Evolutionary conservation across 2,888 invertebrate species (phyloP).

Genomic region (Silvanus unidentatus): DNA sequence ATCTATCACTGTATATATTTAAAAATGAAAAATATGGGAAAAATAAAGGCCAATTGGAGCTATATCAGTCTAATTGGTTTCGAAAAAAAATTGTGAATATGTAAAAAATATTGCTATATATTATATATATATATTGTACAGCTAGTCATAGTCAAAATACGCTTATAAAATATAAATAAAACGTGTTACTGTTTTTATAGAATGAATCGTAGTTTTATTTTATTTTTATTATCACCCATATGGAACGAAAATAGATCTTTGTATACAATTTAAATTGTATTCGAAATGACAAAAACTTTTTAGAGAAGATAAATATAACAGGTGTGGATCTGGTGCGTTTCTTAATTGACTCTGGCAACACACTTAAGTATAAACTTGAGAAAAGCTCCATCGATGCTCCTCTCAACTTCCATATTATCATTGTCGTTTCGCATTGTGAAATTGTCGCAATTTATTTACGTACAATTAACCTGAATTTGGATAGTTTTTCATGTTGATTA

Average conservation of each 20-base stretch:
- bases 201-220: conserved; percentile 44
- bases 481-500: too few relatives aligned
- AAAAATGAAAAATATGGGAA: conserved; percentile 16
- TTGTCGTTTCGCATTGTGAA: too few relatives aligned
- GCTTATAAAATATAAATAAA: conserved; percentile 48
- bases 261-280: too few relatives aligned
- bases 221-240: conserved; percentile 4
- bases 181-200: conserved; percentile 50
- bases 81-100: conserved; percentile 45
- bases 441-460: too few relatives aligned
- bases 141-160: conserved; percentile 50
- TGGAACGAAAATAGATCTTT: too few relatives aligned
- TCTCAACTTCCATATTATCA: too few relatives aligned
- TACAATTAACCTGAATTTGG: too few relatives aligned
- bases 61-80: conserved; percentile 26
- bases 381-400: too few relatives aligned
- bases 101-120: conserved; percentile 44
- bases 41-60: background rate
- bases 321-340: too few relatives aligned
- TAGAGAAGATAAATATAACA: too few relatives aligned
- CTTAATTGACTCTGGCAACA: background rate
- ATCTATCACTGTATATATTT: conserved; percentile 44
- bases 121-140: conserved; percentile 44
- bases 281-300: too few relatives aligned
- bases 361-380: background rate